These are phyloP conservation scores for Lepidurus packardi DNA, from an alignment of 1,140 invertebrate species.

Conservation along the genomic window DNA sequence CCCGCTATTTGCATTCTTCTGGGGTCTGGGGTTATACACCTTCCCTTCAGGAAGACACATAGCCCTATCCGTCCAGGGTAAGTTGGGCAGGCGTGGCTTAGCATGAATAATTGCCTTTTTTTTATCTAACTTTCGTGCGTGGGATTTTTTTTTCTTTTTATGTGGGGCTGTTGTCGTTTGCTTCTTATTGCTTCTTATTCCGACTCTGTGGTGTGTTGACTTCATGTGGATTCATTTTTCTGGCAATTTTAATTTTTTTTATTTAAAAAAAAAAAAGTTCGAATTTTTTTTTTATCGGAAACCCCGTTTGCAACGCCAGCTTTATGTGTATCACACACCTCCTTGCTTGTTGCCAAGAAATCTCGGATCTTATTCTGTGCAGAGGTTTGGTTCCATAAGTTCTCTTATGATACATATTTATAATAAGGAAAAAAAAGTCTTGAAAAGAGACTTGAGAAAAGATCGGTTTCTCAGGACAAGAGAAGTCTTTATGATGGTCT, in stretches of 20 bases:
- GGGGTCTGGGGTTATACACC: conserved; percentile 16
- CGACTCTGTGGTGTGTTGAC: background rate
- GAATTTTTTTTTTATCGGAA: background rate
- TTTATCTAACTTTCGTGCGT: background rate
- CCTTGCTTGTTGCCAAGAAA: conserved; percentile 8
- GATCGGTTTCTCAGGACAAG: conserved; percentile 6
- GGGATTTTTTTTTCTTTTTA: conserved; percentile 11
- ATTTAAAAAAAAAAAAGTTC: background rate
- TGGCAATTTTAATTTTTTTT: background rate
- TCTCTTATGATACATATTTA: background rate
- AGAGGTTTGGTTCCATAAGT: background rate
- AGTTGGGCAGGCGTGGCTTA: conserved; percentile 12
- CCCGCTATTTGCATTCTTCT: conserved; percentile 18
- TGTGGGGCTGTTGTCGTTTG: background rate
- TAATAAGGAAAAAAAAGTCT: background rate
- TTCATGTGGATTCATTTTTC: background rate
- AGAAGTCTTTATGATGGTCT: background rate
- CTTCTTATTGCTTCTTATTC: background rate
- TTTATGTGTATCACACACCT: background rate
- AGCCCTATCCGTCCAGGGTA: conserved; percentile 17
- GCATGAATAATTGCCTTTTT: background rate
- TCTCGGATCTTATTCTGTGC: background rate
- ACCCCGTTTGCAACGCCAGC: background rate
- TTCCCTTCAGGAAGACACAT: conserved; percentile 21
- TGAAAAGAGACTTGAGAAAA: background rate